These are phyloP conservation scores for Athrips mouffetella DNA, from an alignment of 2,888 invertebrate genomes.

Conservation along the genomic window DNA sequence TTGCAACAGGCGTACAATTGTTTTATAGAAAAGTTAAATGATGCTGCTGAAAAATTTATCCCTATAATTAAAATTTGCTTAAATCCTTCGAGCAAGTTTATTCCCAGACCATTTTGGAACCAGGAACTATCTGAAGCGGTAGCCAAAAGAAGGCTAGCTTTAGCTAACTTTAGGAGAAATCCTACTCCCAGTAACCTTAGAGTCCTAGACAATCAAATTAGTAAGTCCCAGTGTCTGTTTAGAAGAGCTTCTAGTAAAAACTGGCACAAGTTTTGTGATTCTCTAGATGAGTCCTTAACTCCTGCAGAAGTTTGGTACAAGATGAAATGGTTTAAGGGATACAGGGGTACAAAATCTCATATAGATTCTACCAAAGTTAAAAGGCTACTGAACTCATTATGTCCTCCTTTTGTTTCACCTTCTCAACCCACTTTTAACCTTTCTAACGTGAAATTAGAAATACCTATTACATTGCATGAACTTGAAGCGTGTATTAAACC, in stretches of 20 bases:
- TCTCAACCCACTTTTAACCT: neutral
- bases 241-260: neutral
- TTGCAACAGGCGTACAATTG: neutral
- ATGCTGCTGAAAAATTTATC: neutral
- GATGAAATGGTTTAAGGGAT: constrained; percentile 14
- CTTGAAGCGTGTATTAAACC: constrained; percentile 13
- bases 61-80: neutral
- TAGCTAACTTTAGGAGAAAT: neutral
- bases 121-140: neutral
- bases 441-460: neutral
- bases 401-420: neutral
- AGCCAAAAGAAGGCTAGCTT: neutral
- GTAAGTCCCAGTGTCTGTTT: neutral
- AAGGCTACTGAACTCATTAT: neutral
- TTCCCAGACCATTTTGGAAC: neutral
- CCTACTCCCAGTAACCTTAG: neutral
- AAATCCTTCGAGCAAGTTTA: neutral
- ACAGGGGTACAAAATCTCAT: neutral
- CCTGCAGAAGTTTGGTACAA: neutral
- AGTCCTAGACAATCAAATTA: neutral
- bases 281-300: neutral
- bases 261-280: constrained; percentile 13
- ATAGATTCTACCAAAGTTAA: neutral
- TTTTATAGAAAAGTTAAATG: neutral
- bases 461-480: constrained; percentile 1